A percentile compares a stretch with the other conserved stretches of the same genome.
Evolutionary conservation across 2,888 invertebrate species (phyloP).

Genomic region (Griposia aprilina): DNA sequence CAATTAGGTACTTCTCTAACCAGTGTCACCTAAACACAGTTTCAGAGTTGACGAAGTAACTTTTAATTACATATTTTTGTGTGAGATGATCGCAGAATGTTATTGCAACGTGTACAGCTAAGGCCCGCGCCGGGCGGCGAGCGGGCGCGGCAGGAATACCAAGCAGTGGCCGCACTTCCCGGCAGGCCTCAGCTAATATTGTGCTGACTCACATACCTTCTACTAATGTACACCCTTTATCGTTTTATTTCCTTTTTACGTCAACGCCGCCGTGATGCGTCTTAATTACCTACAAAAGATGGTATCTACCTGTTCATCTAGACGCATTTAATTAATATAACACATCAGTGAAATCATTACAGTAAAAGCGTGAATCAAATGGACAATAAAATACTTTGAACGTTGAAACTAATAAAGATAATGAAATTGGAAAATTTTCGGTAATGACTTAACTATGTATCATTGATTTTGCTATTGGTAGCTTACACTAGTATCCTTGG

Average conservation of each 20-base stretch:
- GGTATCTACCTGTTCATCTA: not conserved
- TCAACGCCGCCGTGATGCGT: conserved; percentile 55
- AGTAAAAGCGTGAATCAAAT: not conserved
- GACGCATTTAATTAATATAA: conserved; percentile 1
- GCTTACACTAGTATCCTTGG: not conserved
- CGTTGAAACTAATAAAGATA: not conserved
- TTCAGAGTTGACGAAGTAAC: conserved; percentile 2
- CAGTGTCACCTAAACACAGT: not conserved
- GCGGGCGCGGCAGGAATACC: conserved; percentile 81
- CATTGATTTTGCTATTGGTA: not conserved
- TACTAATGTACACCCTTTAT: conserved; percentile 79
- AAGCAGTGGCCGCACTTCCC: conserved; percentile 74
- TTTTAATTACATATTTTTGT: conserved; percentile 54
- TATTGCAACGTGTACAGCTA: conserved; percentile 58
- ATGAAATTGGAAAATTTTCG: not conserved
- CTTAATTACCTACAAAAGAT: conserved; percentile 44
- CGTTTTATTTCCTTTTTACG: conserved; percentile 76
- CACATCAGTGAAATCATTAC: not conserved
- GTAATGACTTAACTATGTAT: not conserved
- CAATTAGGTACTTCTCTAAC: not conserved
- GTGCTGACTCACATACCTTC: conserved; percentile 84
- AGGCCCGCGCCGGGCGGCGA: conserved; percentile 71
- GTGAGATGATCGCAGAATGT: conserved; percentile 61
- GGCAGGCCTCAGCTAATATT: conserved; percentile 81
- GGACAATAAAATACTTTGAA: not conserved